Evolutionary conservation across 2,797 vertebrate species (phyloP).

Genomic region (Craterocephalus amniculus): DNA sequence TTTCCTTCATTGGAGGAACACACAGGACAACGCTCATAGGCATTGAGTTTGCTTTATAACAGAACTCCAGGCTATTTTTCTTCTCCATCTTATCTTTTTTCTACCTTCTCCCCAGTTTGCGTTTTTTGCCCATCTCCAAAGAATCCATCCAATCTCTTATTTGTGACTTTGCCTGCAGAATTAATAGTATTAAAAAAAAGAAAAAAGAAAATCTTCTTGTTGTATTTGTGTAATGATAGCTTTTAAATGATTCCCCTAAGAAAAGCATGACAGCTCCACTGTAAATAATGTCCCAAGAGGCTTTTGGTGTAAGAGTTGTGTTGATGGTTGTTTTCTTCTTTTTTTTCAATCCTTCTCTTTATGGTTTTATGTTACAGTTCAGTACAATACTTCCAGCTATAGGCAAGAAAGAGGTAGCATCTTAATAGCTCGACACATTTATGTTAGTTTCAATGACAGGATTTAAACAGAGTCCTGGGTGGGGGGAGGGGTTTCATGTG

Average conservation of each 20-base stretch:
- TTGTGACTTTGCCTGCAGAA: slow-evolving; percentile 93
- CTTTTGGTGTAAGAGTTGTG: slow-evolving; percentile 97
- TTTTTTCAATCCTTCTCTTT: slow-evolving; percentile 71
- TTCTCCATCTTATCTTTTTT: slow-evolving; percentile 57
- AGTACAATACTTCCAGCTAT: slow-evolving; percentile 93
- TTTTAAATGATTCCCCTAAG: slow-evolving; percentile 93
- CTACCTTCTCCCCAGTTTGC: slow-evolving; percentile 54
- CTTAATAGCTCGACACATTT: slow-evolving; percentile 94
- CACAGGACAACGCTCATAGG: slow-evolving; percentile 61
- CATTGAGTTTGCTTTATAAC: slow-evolving; percentile 68
- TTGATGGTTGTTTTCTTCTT: slow-evolving; percentile 93
- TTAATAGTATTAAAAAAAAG: slow-evolving; percentile 79
- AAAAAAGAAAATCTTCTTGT: slow-evolving; percentile 85
- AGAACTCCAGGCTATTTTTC: slow-evolving; percentile 57
- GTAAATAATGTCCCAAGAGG: slow-evolving; percentile 97
- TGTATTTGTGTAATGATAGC: slow-evolving; percentile 97
- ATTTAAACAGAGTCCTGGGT: slow-evolving; percentile 85
- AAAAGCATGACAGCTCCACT: slow-evolving; percentile 98
- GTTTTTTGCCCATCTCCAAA: slow-evolving; percentile 87
- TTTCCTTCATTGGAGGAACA: slow-evolving; percentile 78
- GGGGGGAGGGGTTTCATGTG: slow-evolving; percentile 78
- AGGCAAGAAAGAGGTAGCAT: slow-evolving; percentile 93
- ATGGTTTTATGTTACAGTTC: slow-evolving; percentile 85
- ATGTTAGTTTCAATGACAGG: slow-evolving; percentile 92
- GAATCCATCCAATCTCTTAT: slow-evolving; percentile 88